Evolutionary conservation across 2,797 vertebrate genomes (phyloP).

Genomic region (Pygocentrus nattereri): DNA sequence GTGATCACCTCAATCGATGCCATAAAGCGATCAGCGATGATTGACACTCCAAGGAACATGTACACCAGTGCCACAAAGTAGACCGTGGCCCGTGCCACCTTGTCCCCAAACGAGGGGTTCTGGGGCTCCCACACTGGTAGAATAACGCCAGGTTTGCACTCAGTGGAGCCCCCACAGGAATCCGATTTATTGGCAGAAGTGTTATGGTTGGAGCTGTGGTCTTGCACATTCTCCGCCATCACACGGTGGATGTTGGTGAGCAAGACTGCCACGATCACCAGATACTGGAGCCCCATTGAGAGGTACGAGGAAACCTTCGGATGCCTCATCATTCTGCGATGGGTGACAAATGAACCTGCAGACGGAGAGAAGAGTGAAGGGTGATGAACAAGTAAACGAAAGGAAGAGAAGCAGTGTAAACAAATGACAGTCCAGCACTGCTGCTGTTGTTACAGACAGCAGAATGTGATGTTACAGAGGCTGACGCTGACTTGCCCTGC

Average conservation of each 20-base stretch:
- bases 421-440: not conserved
- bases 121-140: constrained; percentile 95
- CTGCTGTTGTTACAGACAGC: not conserved
- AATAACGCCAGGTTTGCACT: constrained; percentile 87
- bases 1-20: constrained; percentile 99
- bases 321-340: constrained; percentile 79
- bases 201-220: constrained; percentile 70
- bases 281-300: constrained; percentile 78
- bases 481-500: not conserved
- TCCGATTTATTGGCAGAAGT: constrained; percentile 72
- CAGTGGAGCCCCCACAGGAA: constrained; percentile 84
- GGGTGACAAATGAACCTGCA: constrained; percentile 57
- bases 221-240: constrained; percentile 71
- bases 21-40: constrained; percentile 99
- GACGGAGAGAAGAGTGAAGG: constrained; percentile 26
- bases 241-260: constrained; percentile 77
- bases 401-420: not conserved
- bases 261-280: constrained; percentile 78
- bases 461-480: not conserved
- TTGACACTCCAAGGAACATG: constrained; percentile 99
- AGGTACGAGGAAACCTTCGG: constrained; percentile 67
- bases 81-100: constrained; percentile 95
- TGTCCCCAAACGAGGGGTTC: constrained; percentile 96
- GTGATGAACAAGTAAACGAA: not conserved
- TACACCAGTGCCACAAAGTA: constrained; percentile 98